phyloP scores from a whole-genome alignment of 2,888 invertebrate species.

The Cryptophagus acutangulus region DNA sequence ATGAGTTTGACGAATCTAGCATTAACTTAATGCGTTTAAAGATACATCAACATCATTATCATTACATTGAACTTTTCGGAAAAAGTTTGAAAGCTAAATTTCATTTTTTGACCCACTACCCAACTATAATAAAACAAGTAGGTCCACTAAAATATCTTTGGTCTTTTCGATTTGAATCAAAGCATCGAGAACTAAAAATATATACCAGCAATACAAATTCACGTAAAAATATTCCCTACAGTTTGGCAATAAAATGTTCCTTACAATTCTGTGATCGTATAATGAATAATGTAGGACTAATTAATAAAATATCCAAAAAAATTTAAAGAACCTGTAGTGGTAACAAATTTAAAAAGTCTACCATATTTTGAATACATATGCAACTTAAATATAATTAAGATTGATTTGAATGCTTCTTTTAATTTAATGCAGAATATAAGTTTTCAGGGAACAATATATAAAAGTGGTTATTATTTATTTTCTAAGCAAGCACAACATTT shows the following conservation, averaged over 20 bases:
- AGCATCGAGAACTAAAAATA: conserved; percentile 9
- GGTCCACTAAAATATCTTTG: conserved; percentile 12
- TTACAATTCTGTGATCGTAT: too few species aligned
- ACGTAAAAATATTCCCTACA: conserved; percentile 5
- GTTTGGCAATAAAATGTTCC: conserved; percentile 6
- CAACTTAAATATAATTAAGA: too few species aligned
- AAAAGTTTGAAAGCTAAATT: conserved; percentile 11
- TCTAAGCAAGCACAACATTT: too few species aligned
- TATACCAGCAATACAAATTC: conserved; percentile 7
- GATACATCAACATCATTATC: conserved; percentile 4
- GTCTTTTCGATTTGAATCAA: conserved; percentile 11
- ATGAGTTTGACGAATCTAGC: background rate
- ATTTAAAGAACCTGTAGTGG: too few species aligned
- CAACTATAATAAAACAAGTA: conserved; percentile 9
- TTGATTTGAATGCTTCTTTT: too few species aligned
- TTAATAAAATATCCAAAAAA: too few species aligned
- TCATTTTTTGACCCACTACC: conserved; percentile 13
- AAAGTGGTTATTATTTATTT: too few species aligned
- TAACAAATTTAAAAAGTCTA: too few species aligned
- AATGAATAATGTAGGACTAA: too few species aligned
- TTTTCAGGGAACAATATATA: too few species aligned
- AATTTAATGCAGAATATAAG: too few species aligned
- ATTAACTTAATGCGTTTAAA: background rate
- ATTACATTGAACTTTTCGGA: conserved; percentile 9
- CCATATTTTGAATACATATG: too few species aligned